Evolutionary conservation across 2,888 invertebrate species (phyloP).

Genomic region (Trachelus tabidus): DNA sequence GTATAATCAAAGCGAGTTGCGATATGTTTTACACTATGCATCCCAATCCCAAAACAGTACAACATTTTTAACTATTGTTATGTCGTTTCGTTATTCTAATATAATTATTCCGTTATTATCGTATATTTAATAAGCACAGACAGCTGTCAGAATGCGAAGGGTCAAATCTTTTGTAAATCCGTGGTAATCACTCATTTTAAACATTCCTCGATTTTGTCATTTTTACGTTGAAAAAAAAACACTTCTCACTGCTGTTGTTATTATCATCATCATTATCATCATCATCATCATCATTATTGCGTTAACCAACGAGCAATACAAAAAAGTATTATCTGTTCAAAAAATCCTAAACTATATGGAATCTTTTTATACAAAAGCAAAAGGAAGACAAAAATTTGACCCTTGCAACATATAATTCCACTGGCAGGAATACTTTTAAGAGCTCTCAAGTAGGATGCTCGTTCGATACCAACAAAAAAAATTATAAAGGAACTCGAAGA

Average conservation of each 20-base stretch:
- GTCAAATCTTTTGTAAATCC: neutral
- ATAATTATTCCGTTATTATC: conserved; percentile 15
- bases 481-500: neutral
- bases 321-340: neutral
- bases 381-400: neutral
- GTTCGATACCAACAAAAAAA: neutral
- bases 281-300: neutral
- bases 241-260: neutral
- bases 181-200: neutral
- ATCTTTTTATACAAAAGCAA: neutral
- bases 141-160: neutral
- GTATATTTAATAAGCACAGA: neutral
- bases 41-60: conserved; percentile 29
- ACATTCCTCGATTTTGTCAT: neutral
- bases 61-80: conserved; percentile 35
- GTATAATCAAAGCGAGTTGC: conserved; percentile 38
- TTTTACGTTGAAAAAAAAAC: neutral
- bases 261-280: too few species aligned
- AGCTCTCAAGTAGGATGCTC: neutral
- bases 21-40: conserved; percentile 5
- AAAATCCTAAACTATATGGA: neutral
- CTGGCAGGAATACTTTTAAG: neutral
- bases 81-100: conserved; percentile 33
- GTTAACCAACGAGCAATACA: neutral
- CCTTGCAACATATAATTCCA: neutral